Conservation (phyloP, 92 coral and sea anemone species). For the Parazoanthus darwini region DNA sequence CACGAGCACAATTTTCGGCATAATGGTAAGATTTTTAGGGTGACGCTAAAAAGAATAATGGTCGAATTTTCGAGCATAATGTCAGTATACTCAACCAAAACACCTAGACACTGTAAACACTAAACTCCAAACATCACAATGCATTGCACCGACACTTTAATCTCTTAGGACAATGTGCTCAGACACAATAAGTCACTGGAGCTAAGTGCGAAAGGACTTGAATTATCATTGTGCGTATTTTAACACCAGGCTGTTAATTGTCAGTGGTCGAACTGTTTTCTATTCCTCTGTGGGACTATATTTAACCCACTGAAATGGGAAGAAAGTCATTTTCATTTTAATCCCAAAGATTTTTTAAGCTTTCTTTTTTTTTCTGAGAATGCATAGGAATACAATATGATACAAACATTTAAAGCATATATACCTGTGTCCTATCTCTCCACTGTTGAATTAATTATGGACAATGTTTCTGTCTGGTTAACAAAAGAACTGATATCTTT, state of each 20-base stretch:
- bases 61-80: too few relatives aligned
- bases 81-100: not conserved
- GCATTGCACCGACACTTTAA: too few relatives aligned
- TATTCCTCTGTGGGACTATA: not conserved
- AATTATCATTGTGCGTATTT: not conserved
- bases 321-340: not conserved
- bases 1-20: too few relatives aligned
- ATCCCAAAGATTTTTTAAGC: not conserved
- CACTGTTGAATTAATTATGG: too few relatives aligned
- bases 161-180: not conserved
- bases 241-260: not conserved
- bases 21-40: too few relatives aligned
- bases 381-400: too few relatives aligned
- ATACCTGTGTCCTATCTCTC: too few relatives aligned
- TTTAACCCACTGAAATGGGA: not conserved
- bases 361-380: not conserved
- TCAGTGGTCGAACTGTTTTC: not conserved
- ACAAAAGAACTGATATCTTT: too few relatives aligned
- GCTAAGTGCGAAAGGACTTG: not conserved
- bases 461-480: too few relatives aligned
- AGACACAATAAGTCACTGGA: not conserved
- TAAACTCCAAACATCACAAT: not conserved
- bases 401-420: too few relatives aligned
- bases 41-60: too few relatives aligned
- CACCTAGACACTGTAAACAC: not conserved